Evolutionary conservation across 2,113 vertebrate genomes (phyloP), one percentile per base, ranked within the genome.

Genomic region (Aptenodytes forsteri): DNA sequence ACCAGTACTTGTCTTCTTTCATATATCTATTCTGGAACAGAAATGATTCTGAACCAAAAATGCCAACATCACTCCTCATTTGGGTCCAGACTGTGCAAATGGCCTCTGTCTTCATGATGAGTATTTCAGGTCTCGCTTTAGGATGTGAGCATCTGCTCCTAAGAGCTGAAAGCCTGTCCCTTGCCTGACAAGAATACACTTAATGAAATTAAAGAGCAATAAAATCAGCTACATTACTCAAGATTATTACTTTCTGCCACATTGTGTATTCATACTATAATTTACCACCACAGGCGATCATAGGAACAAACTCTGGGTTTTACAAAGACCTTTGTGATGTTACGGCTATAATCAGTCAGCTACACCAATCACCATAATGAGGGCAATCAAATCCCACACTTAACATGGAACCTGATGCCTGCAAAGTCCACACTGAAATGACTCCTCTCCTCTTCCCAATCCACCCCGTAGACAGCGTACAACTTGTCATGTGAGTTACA

Each of bases 161-260:
- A 75, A 76, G 83, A 77, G 29, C 88, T 81, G 85, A 42, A 73
- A 93, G 42, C 72, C 50, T 40, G 30, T 81, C 77, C 58, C 49
- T 86, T 40, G 25, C 85, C 92, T 90, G 83, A 84, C 85, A 92
- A 82, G 88, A 90, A 64, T 22, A 38, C 4, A 17, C 55, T 90
- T 90, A 84, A 88, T 93, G 90, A 89, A 95, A 95, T 89, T 71
- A 96, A 91, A 83, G 94, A 93, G 83, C 59, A 75, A 73, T 84
- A 90, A 96, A 93, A 93, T 83, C 90, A 97, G 79, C 90, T 65
- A 50, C 85, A 94, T 94, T 96, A 81, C 85, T 94, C 93, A 96
- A 92, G 95, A 94, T 93, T 96, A 96, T 96, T 95, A 59, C 94
- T 86, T 94, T 96, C 80, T 95, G 92, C 92, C 92, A 90, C 88